Base-by-base conservation (phyloP, 2,888 invertebrate genomes). In the Phalangium opilio region DNA sequence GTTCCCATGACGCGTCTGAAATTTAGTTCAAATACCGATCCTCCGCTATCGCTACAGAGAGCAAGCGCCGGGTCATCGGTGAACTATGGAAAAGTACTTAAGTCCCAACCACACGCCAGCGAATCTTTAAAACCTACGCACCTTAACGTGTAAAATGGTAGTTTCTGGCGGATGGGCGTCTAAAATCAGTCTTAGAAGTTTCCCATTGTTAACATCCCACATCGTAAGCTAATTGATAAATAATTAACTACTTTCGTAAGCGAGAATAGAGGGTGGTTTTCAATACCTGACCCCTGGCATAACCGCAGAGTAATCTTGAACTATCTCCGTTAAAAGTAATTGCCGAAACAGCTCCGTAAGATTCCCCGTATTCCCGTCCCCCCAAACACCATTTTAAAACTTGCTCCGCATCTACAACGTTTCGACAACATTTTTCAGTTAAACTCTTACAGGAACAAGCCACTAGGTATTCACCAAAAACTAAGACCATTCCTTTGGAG, bases 1-100 rank as follows among this genome's bases (percentile, higher is more conserved):
- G 89, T 82, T 12, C 90, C 91, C 57, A 93, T 73, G 11, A 84
- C 78, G 49, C 90, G 73, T 38, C 66, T 85, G 62, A 93, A 91
- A 59, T 79, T 83, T 34, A 95, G 70, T 55, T 90, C 81, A 77
- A 91, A 96, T 2, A 96, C 93, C 1, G 91, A 95, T 1, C 96
- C 96, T 2, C 91, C 87, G 41, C 84, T 85, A 62, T 96, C 95
- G 17, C 87, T 82, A 58, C 81, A 81, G 27, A 86, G 68, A 1
- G 84, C 86, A 49, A 84, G 64, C 20, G 79, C 77, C 4, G 78
- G 74, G 53, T 76, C 75, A 61, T 80, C 81, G 53, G 83, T 79
- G 61, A 78, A 80, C 74, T 77, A 60, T 14, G 60, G 54, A 47
- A 44, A 51, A 27, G 27, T 27, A 27, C 27, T 27, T 27, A 27